Evolutionary conservation across 1,140 invertebrate genomes (phyloP), one percentile per base, ranked within the genome.

Genomic region (Paralvinella palmiformis): DNA sequence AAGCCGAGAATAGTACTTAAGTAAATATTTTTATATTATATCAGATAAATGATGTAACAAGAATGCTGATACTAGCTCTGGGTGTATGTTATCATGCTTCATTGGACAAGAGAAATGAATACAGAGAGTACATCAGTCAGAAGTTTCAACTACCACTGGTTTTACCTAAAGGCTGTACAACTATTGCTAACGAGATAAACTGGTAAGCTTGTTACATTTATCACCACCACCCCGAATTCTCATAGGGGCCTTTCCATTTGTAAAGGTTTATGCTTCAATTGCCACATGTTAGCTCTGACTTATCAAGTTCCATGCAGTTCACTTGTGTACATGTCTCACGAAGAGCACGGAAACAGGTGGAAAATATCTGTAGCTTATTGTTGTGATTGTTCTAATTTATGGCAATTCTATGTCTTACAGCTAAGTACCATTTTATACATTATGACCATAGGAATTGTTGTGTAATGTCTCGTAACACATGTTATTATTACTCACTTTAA

Each of bases 21-120:
- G 27, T 33, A 13, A 53, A n/a, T 53, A 13, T 10, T 53, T 13
- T 44, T 44, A 15, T 13, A 15, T 13, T 44, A 13, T n/a, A n/a
- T 44, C 0, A 13, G 37, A 20, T 57, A 32, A 52, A 62, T 65
- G 65, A 69, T 35, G 24, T 72, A 29, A 73, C 68, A 2, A 62
- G 66, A 35, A 64, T 68, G 10, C 64, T 75, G 29, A 63, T 75
- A 10, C 63, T 76, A 29, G 69, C 73, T 27, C 63, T 76, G n/a
- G 71, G 70, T 29, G 71, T 73, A 10, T 77, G 74, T 64, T 76
- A 76, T 63, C 73, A 72, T 55, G 69, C 73, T 10, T 68, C 70
- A 61, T 64, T 75, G 41, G 31, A 59, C 29, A 72, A 60, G 17
- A 68, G 73, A 32, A 61, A 64, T 4, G 65, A 65, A 7, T 74